Base-by-base conservation (phyloP, 1,140 invertebrate genomes). In the Drosophila baimaii region DNA sequence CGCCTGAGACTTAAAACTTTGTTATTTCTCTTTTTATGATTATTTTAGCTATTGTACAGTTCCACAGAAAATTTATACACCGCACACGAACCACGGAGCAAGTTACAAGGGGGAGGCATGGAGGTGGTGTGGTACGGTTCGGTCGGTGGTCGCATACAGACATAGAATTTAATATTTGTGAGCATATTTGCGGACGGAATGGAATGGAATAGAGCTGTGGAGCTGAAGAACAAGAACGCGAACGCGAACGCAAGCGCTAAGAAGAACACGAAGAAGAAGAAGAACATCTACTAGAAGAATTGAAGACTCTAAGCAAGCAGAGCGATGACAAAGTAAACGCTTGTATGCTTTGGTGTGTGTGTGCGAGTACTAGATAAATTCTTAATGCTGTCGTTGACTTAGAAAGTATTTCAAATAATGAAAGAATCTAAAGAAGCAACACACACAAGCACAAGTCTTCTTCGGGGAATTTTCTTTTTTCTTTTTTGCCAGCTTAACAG, bases 1-100 rank as follows among this genome's bases (percentile, higher is more conserved):
- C 56, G 25, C 56, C 21, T 33, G 46, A 33, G 43, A 71, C 69
- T 72, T 72, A 71, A 72, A 58, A 71, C 51, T 71, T 72, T 72
- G 68, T 71, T 71, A 71, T 71, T 71, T 71, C 58, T 75, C 51
- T 65, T 74, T 76, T 84, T 79, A 71, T 64, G 63, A 78, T 79
- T 86, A 77, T 75, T 86, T 86, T 79, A 83, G 83, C 83, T 88
- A 88, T 86, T 86, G 83, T 86, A 86, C 83, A 86, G 83, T 86
- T 86, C 76, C 72, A 83, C 79, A 83, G 76, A 88, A 86, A 88
- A 86, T 88, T 88, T 88, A 86, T 86, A 88, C 76, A 86, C 81
- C 76, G 74, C 81, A 78, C 77, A 69, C 65, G 54, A 61, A 69
- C 78, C 17, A 13, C 7, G 49, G 66, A 65, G 55, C 47, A 63